Evolutionary conservation across 2,797 vertebrate genomes (phyloP).

Genomic region (Gymnodraco acuticeps): DNA sequence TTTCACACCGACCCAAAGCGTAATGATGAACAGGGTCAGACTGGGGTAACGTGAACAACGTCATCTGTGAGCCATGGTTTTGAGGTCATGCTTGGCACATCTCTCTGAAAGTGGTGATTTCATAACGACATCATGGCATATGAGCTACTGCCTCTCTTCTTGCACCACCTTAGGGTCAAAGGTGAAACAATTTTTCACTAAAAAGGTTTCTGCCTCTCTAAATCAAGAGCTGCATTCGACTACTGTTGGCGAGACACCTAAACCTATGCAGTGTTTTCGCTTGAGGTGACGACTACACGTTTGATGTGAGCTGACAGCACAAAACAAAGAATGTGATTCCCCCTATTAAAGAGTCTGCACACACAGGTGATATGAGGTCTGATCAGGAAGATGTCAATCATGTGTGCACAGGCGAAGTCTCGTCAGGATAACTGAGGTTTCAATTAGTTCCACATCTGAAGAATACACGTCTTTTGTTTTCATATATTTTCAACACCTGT

Average conservation of each 20-base stretch:
- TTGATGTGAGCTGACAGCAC: background rate
- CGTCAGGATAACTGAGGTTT: no score
- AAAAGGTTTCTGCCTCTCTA: background rate
- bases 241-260: no score
- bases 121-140: slow-evolving; percentile 37
- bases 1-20: slow-evolving; percentile 5
- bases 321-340: background rate
- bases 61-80: slow-evolving; percentile 4
- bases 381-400: slow-evolving; percentile 4
- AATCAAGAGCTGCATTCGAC: background rate
- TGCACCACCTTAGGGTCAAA: slow-evolving; percentile 41
- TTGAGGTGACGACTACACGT: background rate
- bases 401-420: background rate
- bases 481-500: no score
- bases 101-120: slow-evolving; percentile 48
- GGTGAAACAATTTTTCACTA: background rate
- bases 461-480: background rate
- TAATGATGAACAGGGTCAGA: slow-evolving; percentile 34
- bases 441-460: background rate
- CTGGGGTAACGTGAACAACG: slow-evolving; percentile 31
- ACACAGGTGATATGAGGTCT: slow-evolving; percentile 17
- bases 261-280: no score
- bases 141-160: slow-evolving; percentile 30
- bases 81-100: slow-evolving; percentile 66
- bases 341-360: slow-evolving; percentile 8